phyloP scores from a whole-genome alignment of 2,888 invertebrate species.

The Ypsolopha scabrella region DNA sequence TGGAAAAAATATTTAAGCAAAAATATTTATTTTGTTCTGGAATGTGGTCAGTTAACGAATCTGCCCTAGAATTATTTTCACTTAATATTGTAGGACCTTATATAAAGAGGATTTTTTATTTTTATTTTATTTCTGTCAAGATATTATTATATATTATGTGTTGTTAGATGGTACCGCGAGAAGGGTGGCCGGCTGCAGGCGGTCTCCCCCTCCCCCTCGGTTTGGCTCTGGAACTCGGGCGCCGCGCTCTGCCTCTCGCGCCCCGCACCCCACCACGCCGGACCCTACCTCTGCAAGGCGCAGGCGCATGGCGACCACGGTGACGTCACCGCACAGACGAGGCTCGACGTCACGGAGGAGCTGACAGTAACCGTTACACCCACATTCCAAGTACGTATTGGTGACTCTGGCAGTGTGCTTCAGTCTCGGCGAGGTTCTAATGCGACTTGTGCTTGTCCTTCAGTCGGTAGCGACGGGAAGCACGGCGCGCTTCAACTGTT shows the following conservation, averaged over 20 bases:
- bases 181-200: constrained; percentile 60
- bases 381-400: constrained; percentile 67
- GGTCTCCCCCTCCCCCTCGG: constrained; percentile 57
- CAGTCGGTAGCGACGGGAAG: constrained; percentile 77
- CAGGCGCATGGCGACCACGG: too few relatives aligned
- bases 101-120: too few relatives aligned
- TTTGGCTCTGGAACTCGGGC: constrained; percentile 78
- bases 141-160: too few relatives aligned
- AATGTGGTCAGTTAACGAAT: too few relatives aligned
- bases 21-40: too few relatives aligned
- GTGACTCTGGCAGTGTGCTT: too few relatives aligned
- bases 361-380: constrained; percentile 72
- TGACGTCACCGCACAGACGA: constrained; percentile 73
- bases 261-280: constrained; percentile 71
- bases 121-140: too few relatives aligned
- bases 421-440: too few relatives aligned
- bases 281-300: constrained; percentile 78
- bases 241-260: constrained; percentile 76
- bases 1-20: too few relatives aligned
- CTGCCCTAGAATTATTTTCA: too few relatives aligned
- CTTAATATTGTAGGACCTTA: too few relatives aligned
- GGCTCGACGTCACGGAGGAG: constrained; percentile 71
- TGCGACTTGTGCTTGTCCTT: not conserved
- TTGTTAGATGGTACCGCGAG: constrained; percentile 71
- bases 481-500: constrained; percentile 76